phyloP scores from a whole-genome alignment of 2,113 vertebrate genomes.

The Sclerurus mexicanus region DNA sequence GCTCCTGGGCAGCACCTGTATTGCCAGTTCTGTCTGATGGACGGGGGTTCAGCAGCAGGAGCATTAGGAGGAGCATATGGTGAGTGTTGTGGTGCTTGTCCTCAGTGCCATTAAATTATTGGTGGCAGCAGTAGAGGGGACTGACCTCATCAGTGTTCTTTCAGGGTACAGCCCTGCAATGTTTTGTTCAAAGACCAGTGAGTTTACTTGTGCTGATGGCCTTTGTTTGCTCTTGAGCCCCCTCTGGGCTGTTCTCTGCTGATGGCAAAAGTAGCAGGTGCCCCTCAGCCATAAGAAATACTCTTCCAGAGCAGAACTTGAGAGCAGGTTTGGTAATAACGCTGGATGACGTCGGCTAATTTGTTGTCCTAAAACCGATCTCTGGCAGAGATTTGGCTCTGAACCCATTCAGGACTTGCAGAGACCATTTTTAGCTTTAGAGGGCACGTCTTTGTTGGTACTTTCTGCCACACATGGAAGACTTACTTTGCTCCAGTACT shows the following conservation, averaged over 20 bases:
- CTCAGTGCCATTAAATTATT: not conserved
- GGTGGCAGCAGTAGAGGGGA: not conserved
- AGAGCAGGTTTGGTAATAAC: not conserved
- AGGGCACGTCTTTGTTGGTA: not conserved
- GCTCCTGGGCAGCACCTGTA: not conserved
- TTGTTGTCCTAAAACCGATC: not conserved
- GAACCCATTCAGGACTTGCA: not conserved
- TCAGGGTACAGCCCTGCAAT: not conserved
- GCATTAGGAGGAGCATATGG: not conserved
- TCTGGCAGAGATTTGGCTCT: not conserved
- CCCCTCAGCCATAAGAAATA: not conserved
- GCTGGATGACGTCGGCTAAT: not conserved
- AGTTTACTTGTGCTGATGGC: not conserved
- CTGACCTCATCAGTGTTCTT: not conserved
- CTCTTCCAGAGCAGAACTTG: not conserved
- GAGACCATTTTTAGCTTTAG: not conserved
- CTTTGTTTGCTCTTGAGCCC: not conserved
- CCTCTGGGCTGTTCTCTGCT: not conserved
- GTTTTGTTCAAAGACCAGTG: not conserved
- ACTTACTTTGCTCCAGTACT: not conserved
- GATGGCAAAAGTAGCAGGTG: not conserved
- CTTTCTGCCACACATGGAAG: not conserved
- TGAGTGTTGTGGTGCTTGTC: not conserved
- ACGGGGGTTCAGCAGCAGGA: not conserved
- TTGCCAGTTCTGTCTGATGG: not conserved